phyloP scores from a whole-genome alignment of 1,140 invertebrate species.

The Drosophila lowei region DNA sequence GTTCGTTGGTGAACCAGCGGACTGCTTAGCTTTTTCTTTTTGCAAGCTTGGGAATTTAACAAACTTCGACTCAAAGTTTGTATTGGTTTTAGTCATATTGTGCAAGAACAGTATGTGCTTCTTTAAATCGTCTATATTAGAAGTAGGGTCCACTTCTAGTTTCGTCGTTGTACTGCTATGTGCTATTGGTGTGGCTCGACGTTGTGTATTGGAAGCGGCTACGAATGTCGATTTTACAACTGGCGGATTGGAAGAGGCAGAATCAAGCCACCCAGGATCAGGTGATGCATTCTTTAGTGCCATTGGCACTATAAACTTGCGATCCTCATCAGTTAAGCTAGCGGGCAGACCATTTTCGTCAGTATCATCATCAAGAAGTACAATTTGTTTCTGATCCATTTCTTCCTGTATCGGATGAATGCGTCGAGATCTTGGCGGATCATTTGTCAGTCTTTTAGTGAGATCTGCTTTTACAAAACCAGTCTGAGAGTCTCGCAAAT shows the following conservation, averaged over 20 bases:
- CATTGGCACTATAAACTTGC: conserved; percentile 82
- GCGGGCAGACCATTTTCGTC: conserved; percentile 75
- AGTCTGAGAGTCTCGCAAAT: conserved; percentile 72
- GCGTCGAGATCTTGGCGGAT: conserved; percentile 44
- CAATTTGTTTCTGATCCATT: conserved; percentile 81
- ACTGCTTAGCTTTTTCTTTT: conserved; percentile 63
- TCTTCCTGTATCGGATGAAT: conserved; percentile 77
- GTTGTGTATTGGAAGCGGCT: conserved; percentile 9
- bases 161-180: conserved; percentile 41
- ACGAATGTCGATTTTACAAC: conserved; percentile 31
- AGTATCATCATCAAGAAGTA: conserved; percentile 77
- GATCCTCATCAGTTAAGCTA: conserved; percentile 76
- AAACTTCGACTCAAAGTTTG: conserved; percentile 81
- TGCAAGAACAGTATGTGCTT: conserved; percentile 81
- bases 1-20: conserved; percentile 20
- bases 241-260: conserved; percentile 13
- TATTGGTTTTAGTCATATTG: conserved; percentile 78
- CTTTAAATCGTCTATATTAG: conserved; percentile 80
- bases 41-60: conserved; percentile 80
- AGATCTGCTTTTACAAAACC: conserved; percentile 74
- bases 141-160: conserved; percentile 44
- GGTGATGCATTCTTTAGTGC: conserved; percentile 76
- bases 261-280: conserved; percentile 49
- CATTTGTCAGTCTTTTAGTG: conserved; percentile 62
- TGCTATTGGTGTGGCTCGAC: conserved; percentile 35